These are phyloP conservation scores for Nowickia ferox DNA, from an alignment of 2,888 invertebrate genomes.

Conservation along the genomic window DNA sequence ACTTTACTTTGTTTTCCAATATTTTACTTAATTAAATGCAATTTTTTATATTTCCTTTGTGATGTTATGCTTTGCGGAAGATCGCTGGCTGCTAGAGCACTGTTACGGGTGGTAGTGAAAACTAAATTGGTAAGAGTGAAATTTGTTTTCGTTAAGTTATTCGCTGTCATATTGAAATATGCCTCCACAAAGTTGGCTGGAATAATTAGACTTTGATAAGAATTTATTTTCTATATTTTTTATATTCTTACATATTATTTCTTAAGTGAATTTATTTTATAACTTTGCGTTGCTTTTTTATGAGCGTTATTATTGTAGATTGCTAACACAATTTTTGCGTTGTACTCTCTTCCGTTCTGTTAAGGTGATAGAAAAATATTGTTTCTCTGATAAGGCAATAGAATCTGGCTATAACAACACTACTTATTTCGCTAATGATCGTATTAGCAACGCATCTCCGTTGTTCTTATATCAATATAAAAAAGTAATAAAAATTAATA, in stretches of 20 bases:
- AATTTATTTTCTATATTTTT: conserved; percentile 63
- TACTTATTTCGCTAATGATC: not conserved
- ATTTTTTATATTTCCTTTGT: conserved; percentile 36
- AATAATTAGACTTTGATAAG: conserved; percentile 66
- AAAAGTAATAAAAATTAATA: not conserved
- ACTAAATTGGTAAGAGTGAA: conserved; percentile 55
- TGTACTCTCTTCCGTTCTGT: not conserved
- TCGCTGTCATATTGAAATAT: conserved; percentile 48
- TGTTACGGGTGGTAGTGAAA: conserved; percentile 45
- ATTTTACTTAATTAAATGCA: conserved; percentile 35
- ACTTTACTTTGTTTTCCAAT: conserved; percentile 18
- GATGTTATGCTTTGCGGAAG: conserved; percentile 27
- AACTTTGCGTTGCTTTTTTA: conserved; percentile 58
- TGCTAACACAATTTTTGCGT: conserved; percentile 24
- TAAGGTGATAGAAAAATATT: conserved; percentile 27
- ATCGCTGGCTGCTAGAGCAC: conserved; percentile 54
- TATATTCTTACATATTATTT: conserved; percentile 39
- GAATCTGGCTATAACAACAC: conserved; percentile 19
- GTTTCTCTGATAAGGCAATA: conserved; percentile 41
- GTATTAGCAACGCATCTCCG: not conserved
- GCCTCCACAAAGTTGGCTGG: conserved; percentile 42
- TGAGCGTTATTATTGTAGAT: conserved; percentile 42
- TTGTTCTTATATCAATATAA: not conserved
- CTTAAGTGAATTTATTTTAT: conserved; percentile 50
- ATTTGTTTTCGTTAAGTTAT: conserved; percentile 52